These are phyloP conservation scores for Monoplex corrugatus DNA, from an alignment of 2,888 invertebrate species.

Conservation along the genomic window DNA sequence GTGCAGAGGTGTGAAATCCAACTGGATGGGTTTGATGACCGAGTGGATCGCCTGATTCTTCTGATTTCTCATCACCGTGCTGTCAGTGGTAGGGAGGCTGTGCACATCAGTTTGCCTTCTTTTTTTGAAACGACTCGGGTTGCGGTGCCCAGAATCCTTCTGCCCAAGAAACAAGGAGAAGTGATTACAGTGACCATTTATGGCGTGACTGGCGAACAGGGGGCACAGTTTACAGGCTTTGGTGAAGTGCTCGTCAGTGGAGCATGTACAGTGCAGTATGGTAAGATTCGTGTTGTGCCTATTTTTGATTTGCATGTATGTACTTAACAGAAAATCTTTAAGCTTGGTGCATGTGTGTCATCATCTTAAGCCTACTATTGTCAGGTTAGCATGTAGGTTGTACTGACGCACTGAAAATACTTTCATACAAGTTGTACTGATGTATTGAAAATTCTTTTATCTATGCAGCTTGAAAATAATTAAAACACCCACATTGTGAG, in stretches of 20 bases:
- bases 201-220: not conserved
- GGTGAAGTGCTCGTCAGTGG: conserved; percentile 39
- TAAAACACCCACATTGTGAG: too few species aligned
- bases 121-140: conserved; percentile 23
- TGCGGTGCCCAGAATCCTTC: conserved; percentile 27
- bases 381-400: too few species aligned
- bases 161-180: conserved; percentile 18
- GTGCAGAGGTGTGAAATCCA: conserved; percentile 41
- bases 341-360: too few species aligned
- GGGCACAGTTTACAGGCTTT: not conserved
- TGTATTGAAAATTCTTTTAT: too few species aligned
- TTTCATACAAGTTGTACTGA: too few species aligned
- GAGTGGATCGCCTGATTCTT: conserved; percentile 22
- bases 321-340: too few species aligned
- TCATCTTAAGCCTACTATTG: too few species aligned
- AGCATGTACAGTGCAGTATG: conserved; percentile 29
- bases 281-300: conserved; percentile 6
- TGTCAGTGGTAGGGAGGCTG: not conserved
- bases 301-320: too few species aligned
- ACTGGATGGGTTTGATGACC: conserved; percentile 2
- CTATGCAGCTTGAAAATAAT: too few species aligned
- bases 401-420: too few species aligned
- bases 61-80: not conserved
- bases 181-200: not conserved
- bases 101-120: not conserved